These are phyloP conservation scores for Phaethon lepturus DNA, from an alignment of 2,113 vertebrate genomes.

Conservation along the genomic window DNA sequence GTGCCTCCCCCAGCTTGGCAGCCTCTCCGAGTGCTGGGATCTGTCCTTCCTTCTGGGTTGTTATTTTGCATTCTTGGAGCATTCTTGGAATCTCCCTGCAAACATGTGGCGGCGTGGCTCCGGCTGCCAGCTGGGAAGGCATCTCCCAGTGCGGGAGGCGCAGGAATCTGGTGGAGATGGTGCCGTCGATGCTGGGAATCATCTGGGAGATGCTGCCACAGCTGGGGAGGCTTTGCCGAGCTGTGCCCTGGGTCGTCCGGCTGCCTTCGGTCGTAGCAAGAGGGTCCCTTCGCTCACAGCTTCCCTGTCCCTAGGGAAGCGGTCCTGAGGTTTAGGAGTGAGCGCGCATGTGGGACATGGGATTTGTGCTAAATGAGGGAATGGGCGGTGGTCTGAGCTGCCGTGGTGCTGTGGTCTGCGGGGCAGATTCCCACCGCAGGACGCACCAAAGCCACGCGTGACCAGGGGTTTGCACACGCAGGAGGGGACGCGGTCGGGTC, in stretches of 20 bases:
- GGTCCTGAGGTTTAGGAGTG: not conserved
- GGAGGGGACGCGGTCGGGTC: accelerated
- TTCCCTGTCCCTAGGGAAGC: not conserved
- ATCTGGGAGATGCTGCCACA: not conserved
- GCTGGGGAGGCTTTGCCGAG: not conserved
- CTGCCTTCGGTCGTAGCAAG: not conserved
- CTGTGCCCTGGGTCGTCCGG: not conserved
- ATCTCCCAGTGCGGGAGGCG: not conserved
- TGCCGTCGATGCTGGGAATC: accelerated
- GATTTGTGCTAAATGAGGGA: not conserved
- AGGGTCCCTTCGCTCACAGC: not conserved
- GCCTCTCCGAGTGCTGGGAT: not conserved
- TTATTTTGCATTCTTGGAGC: not conserved
- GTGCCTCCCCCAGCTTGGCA: not conserved
- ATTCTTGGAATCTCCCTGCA: not conserved
- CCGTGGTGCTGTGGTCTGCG: not conserved
- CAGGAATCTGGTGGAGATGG: not conserved
- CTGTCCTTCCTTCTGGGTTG: not conserved
- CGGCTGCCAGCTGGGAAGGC: not conserved
- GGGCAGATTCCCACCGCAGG: not conserved
- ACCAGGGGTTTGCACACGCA: not conserved
- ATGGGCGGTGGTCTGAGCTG: not conserved
- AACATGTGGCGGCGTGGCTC: accelerated
- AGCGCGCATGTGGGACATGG: accelerated
- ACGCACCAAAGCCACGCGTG: not conserved